These are phyloP conservation scores for Pectinophora gossypiella DNA, from an alignment of 1,140 invertebrate genomes.

Conservation along the genomic window DNA sequence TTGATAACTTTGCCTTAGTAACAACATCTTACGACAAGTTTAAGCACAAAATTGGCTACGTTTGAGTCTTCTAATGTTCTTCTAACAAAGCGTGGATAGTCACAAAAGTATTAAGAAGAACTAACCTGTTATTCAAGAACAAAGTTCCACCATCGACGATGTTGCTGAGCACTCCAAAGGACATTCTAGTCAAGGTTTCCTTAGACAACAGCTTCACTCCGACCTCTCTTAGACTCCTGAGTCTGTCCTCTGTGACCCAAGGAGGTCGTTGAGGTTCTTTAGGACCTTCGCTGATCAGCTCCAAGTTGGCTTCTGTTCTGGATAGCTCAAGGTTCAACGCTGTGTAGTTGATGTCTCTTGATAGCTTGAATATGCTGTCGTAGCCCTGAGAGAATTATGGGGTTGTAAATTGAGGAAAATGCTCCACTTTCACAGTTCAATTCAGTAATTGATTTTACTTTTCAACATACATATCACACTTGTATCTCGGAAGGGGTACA, in stretches of 20 bases:
- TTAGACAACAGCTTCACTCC: conserved; percentile 38
- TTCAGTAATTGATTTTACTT: no score
- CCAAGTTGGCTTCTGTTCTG: conserved; percentile 32
- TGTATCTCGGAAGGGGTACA: no score
- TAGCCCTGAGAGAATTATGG: conserved; percentile 42
- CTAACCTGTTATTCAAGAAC: conserved; percentile 58
- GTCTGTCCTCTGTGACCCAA: conserved; percentile 54
- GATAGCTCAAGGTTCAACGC: conserved; percentile 33
- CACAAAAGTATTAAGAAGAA: no score
- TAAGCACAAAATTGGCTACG: no score
- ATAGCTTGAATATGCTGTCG: conserved; percentile 38
- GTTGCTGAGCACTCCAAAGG: conserved; percentile 54
- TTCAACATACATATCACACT: no score
- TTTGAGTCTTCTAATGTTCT: no score
- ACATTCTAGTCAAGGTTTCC: conserved; percentile 49
- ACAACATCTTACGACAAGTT: no score
- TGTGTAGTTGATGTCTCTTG: conserved; percentile 39
- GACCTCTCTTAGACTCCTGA: conserved; percentile 27
- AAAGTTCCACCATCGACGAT: conserved; percentile 55
- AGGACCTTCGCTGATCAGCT: conserved; percentile 35
- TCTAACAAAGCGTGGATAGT: no score
- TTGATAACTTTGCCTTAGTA: no score
- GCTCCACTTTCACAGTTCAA: no score
- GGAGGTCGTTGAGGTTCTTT: conserved; percentile 30
- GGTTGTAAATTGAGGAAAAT: no score